Conservation (phyloP, 2,113 vertebrate genomes). For the Myocastor coypus region DNA sequence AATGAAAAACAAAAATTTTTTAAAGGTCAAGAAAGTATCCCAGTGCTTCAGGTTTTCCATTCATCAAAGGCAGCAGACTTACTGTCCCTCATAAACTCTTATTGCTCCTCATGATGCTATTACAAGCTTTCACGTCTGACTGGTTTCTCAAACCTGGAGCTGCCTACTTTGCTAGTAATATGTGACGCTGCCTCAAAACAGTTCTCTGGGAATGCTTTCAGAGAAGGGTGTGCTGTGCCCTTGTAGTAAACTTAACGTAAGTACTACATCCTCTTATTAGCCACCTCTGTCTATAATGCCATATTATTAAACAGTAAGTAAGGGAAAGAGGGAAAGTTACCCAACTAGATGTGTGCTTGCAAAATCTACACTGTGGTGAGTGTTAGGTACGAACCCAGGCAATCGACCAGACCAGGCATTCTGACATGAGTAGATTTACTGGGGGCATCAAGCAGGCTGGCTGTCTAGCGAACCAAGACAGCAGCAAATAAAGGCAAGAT, state of each 20-base stretch:
- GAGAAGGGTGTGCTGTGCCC: rapidly evolving
- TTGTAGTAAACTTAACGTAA: not conserved
- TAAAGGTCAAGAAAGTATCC: not conserved
- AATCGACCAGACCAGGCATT: no score
- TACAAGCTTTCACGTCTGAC: not conserved
- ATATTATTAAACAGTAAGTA: not conserved
- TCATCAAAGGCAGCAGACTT: not conserved
- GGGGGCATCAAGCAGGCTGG: no score
- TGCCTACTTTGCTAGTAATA: not conserved
- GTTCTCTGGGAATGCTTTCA: not conserved
- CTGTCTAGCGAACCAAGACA: no score
- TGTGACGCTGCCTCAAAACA: not conserved
- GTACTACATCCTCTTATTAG: not conserved
- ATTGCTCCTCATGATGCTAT: not conserved
- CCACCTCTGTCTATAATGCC: not conserved
- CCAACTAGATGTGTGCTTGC: not conserved
- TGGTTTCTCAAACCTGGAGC: not conserved
- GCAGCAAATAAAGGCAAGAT: no score
- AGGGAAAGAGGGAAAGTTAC: not conserved
- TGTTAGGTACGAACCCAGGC: no score
- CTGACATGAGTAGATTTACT: no score
- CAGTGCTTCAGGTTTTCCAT: not conserved
- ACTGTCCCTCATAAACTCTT: not conserved
- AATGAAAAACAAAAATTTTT: not conserved
- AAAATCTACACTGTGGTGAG: not conserved